Percentiles rank a stretch among this genome's conserved stretches.
Conservation (phyloP, 2,888 invertebrate genomes). For the Crematogaster levior region DNA sequence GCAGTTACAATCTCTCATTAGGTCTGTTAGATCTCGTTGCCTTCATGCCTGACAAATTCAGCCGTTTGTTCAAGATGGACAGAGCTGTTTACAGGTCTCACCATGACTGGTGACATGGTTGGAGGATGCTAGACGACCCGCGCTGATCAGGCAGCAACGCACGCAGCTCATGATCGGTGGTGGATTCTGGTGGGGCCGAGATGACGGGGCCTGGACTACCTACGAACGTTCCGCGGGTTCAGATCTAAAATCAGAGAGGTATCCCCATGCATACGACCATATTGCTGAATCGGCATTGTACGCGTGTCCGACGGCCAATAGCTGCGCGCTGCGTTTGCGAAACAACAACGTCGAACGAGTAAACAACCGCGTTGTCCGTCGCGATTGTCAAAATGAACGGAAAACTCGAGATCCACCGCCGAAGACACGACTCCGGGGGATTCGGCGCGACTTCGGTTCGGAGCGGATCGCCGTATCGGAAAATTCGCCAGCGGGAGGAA, state of each 20-base stretch:
- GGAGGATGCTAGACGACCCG: conserved; percentile 82
- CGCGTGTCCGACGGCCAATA: not conserved
- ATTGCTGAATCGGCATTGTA: conserved; percentile 1
- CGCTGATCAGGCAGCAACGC: conserved; percentile 83
- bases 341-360: not conserved
- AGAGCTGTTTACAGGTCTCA: conserved; percentile 66
- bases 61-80: not conserved
- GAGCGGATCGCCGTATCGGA: not conserved
- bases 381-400: not conserved
- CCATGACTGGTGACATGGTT: conserved; percentile 83
- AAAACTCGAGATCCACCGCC: too few relatives aligned
- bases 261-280: conserved; percentile 1
- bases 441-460: not conserved
- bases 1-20: conserved; percentile 14
- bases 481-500: too few relatives aligned
- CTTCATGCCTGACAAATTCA: not conserved
- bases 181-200: not conserved
- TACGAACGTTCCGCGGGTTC: conserved; percentile 9
- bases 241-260: conserved; percentile 43
- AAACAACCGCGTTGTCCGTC: not conserved
- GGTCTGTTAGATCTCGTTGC: not conserved
- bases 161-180: conserved; percentile 82
- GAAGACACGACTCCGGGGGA: not conserved
- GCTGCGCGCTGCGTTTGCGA: not conserved
- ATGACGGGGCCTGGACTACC: not conserved